Percentiles rank a stretch among this genome's conserved stretches.
phyloP scores from a whole-genome alignment of 2,888 invertebrate genomes.

The Chloroclystis v-ata region DNA sequence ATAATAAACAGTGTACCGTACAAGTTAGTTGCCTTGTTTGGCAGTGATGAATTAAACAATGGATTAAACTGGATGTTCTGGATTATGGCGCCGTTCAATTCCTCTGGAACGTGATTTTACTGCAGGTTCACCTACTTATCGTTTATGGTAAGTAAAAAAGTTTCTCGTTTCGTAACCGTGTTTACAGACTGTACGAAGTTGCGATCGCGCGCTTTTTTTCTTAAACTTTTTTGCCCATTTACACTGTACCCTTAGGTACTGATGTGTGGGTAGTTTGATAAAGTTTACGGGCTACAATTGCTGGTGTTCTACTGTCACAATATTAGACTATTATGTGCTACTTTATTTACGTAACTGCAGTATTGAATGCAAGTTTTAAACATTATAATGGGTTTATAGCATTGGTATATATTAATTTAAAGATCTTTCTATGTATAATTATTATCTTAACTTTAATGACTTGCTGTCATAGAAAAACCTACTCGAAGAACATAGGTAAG shows the following conservation, averaged over 20 bases:
- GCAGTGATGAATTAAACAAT: slow-evolving; percentile 71
- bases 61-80: slow-evolving; percentile 61
- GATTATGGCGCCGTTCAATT: slow-evolving; percentile 55
- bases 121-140: slow-evolving; percentile 69
- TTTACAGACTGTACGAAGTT: slow-evolving; percentile 40
- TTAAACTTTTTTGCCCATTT: neutral
- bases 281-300: too few relatives aligned
- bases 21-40: slow-evolving; percentile 50
- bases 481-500: too few relatives aligned
- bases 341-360: too few relatives aligned
- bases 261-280: neutral
- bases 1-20: slow-evolving; percentile 67
- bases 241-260: neutral
- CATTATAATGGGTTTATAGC: too few relatives aligned
- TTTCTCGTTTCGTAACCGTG: slow-evolving; percentile 68
- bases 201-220: slow-evolving; percentile 37
- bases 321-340: too few relatives aligned
- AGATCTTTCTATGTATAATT: too few relatives aligned
- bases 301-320: too few relatives aligned
- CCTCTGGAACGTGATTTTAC: slow-evolving; percentile 56
- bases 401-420: too few relatives aligned
- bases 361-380: too few relatives aligned
- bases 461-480: too few relatives aligned
- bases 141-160: slow-evolving; percentile 72
- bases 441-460: too few relatives aligned